Conservation (phyloP, 2,797 vertebrate genomes). For the Xiphophorus birchmanni region DNA sequence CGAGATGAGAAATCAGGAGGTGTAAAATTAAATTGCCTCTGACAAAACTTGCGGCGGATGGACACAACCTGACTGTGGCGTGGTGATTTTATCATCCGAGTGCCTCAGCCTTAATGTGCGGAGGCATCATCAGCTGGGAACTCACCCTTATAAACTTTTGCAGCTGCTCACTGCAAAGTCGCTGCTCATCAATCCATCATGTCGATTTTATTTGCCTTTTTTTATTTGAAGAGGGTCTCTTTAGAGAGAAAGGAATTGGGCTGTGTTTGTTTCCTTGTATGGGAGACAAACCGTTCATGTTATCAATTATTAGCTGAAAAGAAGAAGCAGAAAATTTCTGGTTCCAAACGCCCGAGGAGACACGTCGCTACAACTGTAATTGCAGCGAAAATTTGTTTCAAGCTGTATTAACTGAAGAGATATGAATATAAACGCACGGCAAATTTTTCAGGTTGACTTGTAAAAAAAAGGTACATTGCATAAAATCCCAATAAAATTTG, state of each 20-base stretch:
- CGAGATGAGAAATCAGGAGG: slow-evolving; percentile 63
- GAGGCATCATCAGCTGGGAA: slow-evolving; percentile 60
- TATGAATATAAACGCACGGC: not conserved
- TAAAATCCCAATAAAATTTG: not conserved
- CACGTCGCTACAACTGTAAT: not conserved
- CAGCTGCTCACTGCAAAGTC: slow-evolving; percentile 61
- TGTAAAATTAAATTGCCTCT: slow-evolving; percentile 73
- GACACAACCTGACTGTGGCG: slow-evolving; percentile 54
- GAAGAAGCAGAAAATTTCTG: not conserved
- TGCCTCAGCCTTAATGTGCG: slow-evolving; percentile 58
- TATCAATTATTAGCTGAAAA: not conserved
- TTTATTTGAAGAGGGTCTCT: slow-evolving; percentile 56
- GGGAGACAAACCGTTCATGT: not conserved
- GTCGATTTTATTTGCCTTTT: slow-evolving; percentile 57
- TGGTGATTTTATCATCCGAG: slow-evolving; percentile 67
- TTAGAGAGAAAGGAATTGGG: slow-evolving; percentile 28
- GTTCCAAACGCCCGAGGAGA: not conserved
- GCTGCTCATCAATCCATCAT: slow-evolving; percentile 73
- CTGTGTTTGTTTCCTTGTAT: slow-evolving; percentile 20
- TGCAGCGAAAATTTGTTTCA: not conserved
- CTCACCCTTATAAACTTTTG: slow-evolving; percentile 54
- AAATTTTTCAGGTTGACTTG: not conserved
- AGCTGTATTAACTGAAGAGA: not conserved
- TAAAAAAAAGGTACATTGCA: not conserved
- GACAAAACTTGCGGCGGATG: slow-evolving; percentile 60